Evolutionary conservation across 2,113 vertebrate species (phyloP).

Genomic region (Meriones unguiculatus): DNA sequence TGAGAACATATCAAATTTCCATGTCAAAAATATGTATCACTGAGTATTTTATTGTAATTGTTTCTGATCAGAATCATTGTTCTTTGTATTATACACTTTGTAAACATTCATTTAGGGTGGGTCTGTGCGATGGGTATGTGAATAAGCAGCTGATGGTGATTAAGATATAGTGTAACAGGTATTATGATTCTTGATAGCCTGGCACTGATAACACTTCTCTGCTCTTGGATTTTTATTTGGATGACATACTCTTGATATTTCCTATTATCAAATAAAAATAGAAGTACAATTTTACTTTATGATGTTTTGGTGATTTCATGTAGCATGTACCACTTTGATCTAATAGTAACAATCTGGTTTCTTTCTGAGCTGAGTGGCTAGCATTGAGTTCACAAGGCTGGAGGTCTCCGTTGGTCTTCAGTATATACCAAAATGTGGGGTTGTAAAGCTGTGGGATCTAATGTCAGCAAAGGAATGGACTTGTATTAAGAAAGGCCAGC

Average conservation of each 20-base stretch:
- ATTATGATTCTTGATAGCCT: not conserved
- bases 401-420: not conserved
- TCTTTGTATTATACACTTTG: conserved; percentile 24
- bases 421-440: no score
- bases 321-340: not conserved
- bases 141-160: not conserved
- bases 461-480: not conserved
- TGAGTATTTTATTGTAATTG: conserved; percentile 24
- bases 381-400: not conserved
- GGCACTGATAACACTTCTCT: not conserved
- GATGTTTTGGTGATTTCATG: not conserved
- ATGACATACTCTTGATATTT: not conserved
- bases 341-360: not conserved
- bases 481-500: not conserved
- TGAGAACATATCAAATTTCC: conserved; percentile 43
- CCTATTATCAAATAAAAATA: conserved; percentile 35
- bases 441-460: not conserved
- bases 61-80: not conserved
- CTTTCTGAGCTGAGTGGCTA: not conserved
- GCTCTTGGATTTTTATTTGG: conserved; percentile 35
- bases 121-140: not conserved
- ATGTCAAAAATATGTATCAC: not conserved
- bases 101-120: not conserved
- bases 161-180: not conserved
- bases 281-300: conserved; percentile 24